These are phyloP conservation scores for Ostrea edulis DNA, from an alignment of 1,140 invertebrate species.

Conservation along the genomic window DNA sequence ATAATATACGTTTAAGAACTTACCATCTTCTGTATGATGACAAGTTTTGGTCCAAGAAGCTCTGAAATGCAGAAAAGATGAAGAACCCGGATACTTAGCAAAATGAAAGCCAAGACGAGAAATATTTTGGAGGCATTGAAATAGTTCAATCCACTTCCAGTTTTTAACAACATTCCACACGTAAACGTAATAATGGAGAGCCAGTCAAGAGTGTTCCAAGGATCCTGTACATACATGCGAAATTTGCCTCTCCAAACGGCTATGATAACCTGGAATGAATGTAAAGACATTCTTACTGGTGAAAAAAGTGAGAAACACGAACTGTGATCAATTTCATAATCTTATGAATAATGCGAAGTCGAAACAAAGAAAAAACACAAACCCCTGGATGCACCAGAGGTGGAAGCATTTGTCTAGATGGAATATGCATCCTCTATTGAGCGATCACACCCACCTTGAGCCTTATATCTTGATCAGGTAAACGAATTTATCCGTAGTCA, in stretches of 20 bases:
- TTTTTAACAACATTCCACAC: not conserved
- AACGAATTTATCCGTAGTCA: no score
- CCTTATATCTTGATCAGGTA: no score
- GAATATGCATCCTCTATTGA: no score
- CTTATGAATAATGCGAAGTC: no score
- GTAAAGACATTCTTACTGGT: no score
- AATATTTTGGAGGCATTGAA: not conserved
- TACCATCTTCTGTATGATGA: not conserved
- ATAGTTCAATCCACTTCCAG: not conserved
- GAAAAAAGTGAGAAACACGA: no score
- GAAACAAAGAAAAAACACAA: no score
- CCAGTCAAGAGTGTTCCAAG: not conserved
- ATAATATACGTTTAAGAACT: not conserved
- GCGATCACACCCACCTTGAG: no score
- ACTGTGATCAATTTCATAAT: no score
- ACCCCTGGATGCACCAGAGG: no score
- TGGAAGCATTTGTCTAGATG: no score
- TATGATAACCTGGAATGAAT: not conserved
- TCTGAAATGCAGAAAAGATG: constrained; percentile 24
- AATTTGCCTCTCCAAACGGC: not conserved
- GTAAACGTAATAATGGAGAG: not conserved
- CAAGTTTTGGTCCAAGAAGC: constrained; percentile 29
- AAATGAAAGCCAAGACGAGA: not conserved
- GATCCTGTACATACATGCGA: not conserved
- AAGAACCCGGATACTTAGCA: not conserved